Conservation (phyloP, 2,797 vertebrate species). For the Spinus pinus region DNA sequence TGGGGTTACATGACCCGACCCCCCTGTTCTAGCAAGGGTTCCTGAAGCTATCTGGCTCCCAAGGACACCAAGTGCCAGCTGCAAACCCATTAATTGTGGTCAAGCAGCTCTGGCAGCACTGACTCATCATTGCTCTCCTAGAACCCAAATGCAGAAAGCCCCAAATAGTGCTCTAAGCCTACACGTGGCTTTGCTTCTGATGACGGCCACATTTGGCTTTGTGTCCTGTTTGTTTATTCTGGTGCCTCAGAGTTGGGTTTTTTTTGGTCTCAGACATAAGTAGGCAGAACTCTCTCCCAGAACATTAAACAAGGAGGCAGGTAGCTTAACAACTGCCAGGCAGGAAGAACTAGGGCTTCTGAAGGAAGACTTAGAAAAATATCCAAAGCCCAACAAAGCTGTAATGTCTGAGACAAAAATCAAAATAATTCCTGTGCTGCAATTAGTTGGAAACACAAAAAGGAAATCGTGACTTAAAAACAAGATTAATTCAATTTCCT, state of each 20-base stretch:
- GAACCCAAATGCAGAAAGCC: not conserved
- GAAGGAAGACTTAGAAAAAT: not conserved
- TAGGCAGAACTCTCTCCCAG: not conserved
- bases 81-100: not conserved
- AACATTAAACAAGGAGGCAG: not conserved
- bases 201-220: not conserved
- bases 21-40: not conserved
- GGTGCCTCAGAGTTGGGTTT: not conserved
- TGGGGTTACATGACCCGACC: not conserved
- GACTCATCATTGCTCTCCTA: not conserved
- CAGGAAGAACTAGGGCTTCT: not conserved
- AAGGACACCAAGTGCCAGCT: not conserved
- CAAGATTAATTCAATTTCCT: slow-evolving; percentile 61
- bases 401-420: not conserved
- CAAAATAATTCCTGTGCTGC: slow-evolving; percentile 12
- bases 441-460: slow-evolving; percentile 41
- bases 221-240: not conserved
- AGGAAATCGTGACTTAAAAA: slow-evolving; percentile 24
- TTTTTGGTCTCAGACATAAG: not conserved
- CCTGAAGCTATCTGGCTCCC: not conserved
- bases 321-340: not conserved
- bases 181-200: not conserved
- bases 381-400: not conserved
- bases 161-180: not conserved
- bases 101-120: not conserved